Conservation (phyloP, 2,797 vertebrate species). For the Mus caroli region DNA sequence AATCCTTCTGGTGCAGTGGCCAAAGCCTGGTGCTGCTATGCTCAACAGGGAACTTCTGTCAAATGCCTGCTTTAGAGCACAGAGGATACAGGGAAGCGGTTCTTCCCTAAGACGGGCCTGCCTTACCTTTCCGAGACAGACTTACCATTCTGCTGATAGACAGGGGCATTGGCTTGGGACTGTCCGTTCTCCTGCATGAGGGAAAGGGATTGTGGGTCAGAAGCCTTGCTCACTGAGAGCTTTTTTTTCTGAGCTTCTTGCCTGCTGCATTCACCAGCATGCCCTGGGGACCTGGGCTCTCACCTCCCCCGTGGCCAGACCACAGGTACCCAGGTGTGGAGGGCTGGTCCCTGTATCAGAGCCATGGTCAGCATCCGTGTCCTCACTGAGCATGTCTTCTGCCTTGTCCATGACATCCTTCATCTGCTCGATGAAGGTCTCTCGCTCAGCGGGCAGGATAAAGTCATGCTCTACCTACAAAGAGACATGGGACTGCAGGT, state of each 20-base stretch:
- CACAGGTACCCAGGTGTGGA: conserved; percentile 88
- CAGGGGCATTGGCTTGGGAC: conserved; percentile 90
- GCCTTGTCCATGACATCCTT: conserved; percentile 99
- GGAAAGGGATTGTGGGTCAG: conserved; percentile 54
- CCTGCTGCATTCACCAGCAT: too few relatives aligned
- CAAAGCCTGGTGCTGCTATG: background rate
- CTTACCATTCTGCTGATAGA: conserved; percentile 98
- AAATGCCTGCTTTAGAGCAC: background rate
- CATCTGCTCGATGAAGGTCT: conserved; percentile 98
- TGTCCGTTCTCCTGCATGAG: conserved; percentile 89
- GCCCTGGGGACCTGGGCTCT: conserved; percentile 24
- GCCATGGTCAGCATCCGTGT: conserved; percentile 93
- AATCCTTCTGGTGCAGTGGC: background rate
- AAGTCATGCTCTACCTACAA: conserved; percentile 97
- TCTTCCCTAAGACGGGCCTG: background rate
- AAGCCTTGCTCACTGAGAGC: background rate
- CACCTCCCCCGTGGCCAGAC: conserved; percentile 86
- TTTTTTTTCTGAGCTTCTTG: background rate
- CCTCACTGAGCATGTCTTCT: conserved; percentile 98
- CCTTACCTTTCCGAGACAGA: background rate
- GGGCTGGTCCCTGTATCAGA: conserved; percentile 92
- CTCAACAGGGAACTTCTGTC: background rate
- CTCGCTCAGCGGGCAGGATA: conserved; percentile 96
- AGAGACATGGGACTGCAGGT: background rate
- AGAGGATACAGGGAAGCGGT: background rate